phyloP scores from a whole-genome alignment of 53 echinoderm and acorn worm genomes.

The Holothuria scabra region DNA sequence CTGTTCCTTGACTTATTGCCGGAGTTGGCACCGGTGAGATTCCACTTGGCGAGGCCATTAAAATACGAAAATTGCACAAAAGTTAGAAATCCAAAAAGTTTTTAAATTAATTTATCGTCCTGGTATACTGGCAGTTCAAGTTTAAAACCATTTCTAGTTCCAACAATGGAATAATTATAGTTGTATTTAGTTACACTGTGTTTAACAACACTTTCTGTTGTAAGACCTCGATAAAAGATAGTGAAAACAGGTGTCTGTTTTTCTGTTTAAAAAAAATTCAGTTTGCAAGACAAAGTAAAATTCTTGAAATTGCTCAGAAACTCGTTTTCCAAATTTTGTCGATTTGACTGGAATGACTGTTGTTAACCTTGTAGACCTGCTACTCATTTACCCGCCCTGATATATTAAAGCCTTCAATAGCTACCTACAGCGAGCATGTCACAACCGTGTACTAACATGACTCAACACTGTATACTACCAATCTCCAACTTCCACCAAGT shows the following conservation, averaged over 20 bases:
- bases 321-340: too few species aligned
- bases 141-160: too few species aligned
- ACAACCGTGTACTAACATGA: slow-evolving; percentile 40
- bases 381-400: slow-evolving; percentile 5
- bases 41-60: slow-evolving; percentile 47
- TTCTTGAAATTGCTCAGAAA: too few species aligned
- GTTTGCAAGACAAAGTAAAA: too few species aligned
- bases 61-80: not conserved
- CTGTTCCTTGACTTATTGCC: slow-evolving; percentile 21
- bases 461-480: slow-evolving; percentile 38
- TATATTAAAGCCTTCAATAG: slow-evolving; percentile 12
- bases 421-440: slow-evolving; percentile 33
- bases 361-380: slow-evolving; percentile 1
- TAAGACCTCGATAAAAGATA: too few species aligned
- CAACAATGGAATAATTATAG: too few species aligned
- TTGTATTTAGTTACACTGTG: too few species aligned
- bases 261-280: too few species aligned
- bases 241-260: too few species aligned
- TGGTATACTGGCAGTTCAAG: not conserved
- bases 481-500: slow-evolving; percentile 34
- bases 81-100: slow-evolving; percentile 23
- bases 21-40: slow-evolving; percentile 37
- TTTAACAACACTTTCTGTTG: too few species aligned
- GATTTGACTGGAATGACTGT: too few species aligned
- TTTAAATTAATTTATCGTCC: slow-evolving; percentile 20